Conservation (phyloP, 2,888 invertebrate species). For the Epistrophella euchroma region DNA sequence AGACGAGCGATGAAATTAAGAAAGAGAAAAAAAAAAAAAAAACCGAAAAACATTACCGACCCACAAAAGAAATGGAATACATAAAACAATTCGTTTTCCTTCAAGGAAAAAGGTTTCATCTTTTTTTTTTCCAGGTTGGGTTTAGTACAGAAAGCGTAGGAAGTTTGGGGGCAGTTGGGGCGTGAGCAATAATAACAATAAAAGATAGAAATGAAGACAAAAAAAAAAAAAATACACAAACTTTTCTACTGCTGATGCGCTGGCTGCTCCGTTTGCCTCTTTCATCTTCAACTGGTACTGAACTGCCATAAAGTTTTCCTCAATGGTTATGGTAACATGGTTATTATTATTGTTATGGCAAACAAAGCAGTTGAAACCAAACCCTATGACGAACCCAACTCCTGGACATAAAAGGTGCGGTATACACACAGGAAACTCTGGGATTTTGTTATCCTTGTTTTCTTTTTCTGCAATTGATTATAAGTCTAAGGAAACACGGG, state of each 20-base stretch:
- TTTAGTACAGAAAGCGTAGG: neutral
- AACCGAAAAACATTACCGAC: constrained; percentile 23
- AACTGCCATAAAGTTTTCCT: constrained; percentile 55
- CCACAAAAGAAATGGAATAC: constrained; percentile 62
- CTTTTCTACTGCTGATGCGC: constrained; percentile 27
- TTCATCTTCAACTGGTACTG: constrained; percentile 4
- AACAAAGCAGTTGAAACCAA: constrained; percentile 69
- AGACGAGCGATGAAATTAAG: constrained; percentile 41
- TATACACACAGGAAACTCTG: constrained; percentile 6
- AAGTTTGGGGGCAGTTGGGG: constrained; percentile 18
- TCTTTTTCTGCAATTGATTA: constrained; percentile 57
- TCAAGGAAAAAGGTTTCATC: constrained; percentile 64
- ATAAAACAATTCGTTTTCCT: constrained; percentile 72
- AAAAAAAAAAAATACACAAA: constrained; percentile 42
- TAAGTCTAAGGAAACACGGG: constrained; percentile 46
- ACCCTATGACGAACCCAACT: constrained; percentile 15
- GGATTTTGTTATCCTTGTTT: constrained; percentile 22
- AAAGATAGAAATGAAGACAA: constrained; percentile 39
- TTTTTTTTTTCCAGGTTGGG: constrained; percentile 1
- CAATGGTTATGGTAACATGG: constrained; percentile 70
- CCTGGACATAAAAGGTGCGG: constrained; percentile 1
- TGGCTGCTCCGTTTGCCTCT: neutral
- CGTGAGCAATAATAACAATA: constrained; percentile 54
- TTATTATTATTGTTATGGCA: constrained; percentile 72
- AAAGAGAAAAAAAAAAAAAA: constrained; percentile 22